Evolutionary conservation across 2,797 vertebrate genomes (phyloP).

Genomic region (Astyanax mexicanus): DNA sequence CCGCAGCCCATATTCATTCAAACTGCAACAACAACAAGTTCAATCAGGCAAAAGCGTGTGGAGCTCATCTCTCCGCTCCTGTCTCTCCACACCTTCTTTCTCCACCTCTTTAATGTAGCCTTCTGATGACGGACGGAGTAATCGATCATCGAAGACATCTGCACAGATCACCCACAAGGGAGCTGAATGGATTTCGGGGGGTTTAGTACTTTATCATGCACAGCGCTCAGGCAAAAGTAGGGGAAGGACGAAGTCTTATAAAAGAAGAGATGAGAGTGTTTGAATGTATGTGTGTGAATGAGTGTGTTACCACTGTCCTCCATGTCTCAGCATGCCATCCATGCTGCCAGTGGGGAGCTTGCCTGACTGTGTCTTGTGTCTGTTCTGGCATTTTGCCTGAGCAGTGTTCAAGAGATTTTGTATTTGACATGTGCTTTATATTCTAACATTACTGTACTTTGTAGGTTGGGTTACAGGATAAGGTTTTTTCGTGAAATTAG

Average conservation of each 20-base stretch:
- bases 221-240: background rate
- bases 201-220: conserved; percentile 31
- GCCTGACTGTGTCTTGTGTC: conserved; percentile 24
- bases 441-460: background rate
- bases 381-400: background rate
- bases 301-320: background rate
- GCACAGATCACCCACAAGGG: conserved; percentile 40
- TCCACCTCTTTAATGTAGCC: conserved; percentile 44
- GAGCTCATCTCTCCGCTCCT: conserved; percentile 31
- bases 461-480: background rate
- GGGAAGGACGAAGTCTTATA: background rate
- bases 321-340: background rate
- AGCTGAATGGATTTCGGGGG: conserved; percentile 39
- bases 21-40: conserved; percentile 61
- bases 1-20: conserved; percentile 62
- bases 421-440: background rate
- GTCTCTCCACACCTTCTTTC: conserved; percentile 27
- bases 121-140: conserved; percentile 48
- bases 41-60: conserved; percentile 46
- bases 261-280: conserved; percentile 9
- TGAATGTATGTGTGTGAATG: background rate
- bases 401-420: background rate
- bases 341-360: conserved; percentile 1
- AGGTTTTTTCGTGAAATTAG: too few species aligned
- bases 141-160: conserved; percentile 53